These are phyloP conservation scores for Piprites chloris DNA, from an alignment of 2,113 vertebrate species.

Conservation along the genomic window DNA sequence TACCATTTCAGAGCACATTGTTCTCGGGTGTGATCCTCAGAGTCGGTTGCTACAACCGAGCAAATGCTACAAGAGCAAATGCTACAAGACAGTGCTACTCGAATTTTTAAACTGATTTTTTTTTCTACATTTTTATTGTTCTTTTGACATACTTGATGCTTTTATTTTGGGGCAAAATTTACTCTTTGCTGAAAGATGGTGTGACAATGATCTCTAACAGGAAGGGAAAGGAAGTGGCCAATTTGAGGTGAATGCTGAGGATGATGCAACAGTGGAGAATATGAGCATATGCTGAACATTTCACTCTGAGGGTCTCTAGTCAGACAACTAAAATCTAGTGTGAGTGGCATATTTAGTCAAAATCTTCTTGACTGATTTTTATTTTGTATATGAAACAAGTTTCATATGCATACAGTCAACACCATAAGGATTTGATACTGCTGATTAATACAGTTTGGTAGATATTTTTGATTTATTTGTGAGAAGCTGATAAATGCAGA, in stretches of 20 bases:
- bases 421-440: background rate
- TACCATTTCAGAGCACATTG: background rate
- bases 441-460: background rate
- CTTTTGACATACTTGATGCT: background rate
- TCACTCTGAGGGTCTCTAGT: background rate
- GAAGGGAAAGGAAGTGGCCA: background rate
- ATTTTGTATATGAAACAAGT: background rate
- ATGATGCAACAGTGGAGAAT: background rate
- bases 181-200: background rate
- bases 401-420: background rate
- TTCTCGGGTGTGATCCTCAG: background rate
- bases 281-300: background rate
- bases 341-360: background rate
- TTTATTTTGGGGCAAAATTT: background rate
- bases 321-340: background rate
- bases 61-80: background rate
- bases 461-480: background rate
- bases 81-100: background rate
- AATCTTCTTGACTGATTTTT: background rate
- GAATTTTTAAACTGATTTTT: background rate
- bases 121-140: background rate
- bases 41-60: background rate
- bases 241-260: background rate
- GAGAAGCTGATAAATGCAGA: background rate
- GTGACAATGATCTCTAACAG: background rate